A percentile compares a stretch with the other conserved stretches of the same genome.
phyloP scores from a whole-genome alignment of 1,140 invertebrate species.

The Formica exsecta region DNA sequence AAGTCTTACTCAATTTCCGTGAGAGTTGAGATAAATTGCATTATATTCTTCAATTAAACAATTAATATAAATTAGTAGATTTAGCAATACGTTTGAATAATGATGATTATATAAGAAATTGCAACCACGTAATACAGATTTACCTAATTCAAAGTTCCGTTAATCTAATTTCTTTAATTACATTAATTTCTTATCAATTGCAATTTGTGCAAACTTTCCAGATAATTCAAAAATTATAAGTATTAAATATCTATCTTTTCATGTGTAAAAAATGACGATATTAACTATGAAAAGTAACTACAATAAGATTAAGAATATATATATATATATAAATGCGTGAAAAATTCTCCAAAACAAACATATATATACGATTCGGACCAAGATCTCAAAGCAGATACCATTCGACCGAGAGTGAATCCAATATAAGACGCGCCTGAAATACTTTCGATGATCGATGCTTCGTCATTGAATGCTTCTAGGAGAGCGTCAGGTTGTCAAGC shows the following conservation, averaged over 20 bases:
- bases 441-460: constrained; percentile 76
- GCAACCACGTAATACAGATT: background rate
- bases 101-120: background rate
- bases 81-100: background rate
- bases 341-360: background rate
- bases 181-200: background rate
- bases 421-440: constrained; percentile 66
- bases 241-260: background rate
- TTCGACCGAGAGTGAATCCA: constrained; percentile 39
- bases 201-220: background rate
- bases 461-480: constrained; percentile 60
- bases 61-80: background rate
- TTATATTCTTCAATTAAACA: background rate
- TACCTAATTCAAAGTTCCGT: background rate
- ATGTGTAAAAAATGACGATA: background rate
- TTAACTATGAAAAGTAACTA: background rate
- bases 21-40: background rate
- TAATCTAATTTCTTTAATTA: background rate
- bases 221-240: background rate
- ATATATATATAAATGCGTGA: background rate
- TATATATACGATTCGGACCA: constrained; percentile 6
- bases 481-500: constrained; percentile 66
- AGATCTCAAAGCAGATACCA: constrained; percentile 16
- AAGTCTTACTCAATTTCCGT: background rate
- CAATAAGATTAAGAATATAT: background rate